These are phyloP conservation scores for Melanotaenia duboulayi DNA, from an alignment of 2,113 vertebrate genomes.

Conservation along the genomic window DNA sequence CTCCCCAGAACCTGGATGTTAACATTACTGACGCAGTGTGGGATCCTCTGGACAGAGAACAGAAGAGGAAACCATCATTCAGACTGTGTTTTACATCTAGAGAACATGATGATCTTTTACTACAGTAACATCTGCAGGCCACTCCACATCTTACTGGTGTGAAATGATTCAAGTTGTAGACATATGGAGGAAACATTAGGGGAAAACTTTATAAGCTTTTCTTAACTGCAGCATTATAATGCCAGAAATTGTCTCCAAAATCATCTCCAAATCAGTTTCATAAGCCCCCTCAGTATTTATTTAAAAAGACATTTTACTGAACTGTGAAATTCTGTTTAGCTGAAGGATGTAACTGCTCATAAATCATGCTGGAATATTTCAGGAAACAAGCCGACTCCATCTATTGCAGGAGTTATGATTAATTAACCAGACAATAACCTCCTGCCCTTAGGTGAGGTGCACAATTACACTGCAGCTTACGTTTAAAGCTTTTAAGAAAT, in stretches of 20 bases:
- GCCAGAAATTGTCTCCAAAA: not conserved
- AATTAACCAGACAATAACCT: conserved; percentile 37
- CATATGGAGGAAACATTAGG: not conserved
- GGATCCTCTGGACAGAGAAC: too few species aligned
- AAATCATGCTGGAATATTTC: conserved; percentile 49
- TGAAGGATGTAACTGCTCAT: conserved; percentile 25
- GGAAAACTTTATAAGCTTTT: not conserved
- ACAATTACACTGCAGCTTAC: conserved; percentile 27
- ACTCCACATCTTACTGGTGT: not conserved
- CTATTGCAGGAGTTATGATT: conserved; percentile 39
- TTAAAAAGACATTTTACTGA: conserved; percentile 7
- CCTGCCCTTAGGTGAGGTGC: conserved; percentile 26
- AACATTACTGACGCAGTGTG: too few species aligned
- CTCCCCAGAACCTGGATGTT: too few species aligned
- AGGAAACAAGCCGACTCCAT: conserved; percentile 26
- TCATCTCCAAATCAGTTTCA: not conserved
- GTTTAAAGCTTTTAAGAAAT: conserved; percentile 8
- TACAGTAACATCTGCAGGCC: not conserved
- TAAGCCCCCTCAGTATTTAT: conserved; percentile 1
- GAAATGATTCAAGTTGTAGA: not conserved
- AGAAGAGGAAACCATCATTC: too few species aligned
- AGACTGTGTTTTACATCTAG: too few species aligned
- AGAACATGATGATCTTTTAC: too few species aligned
- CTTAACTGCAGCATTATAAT: not conserved
- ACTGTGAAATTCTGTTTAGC: conserved; percentile 17